Evolutionary conservation across 2,888 invertebrate genomes (phyloP), one percentile per base, ranked within the genome.

Genomic region (Andrena minutula): DNA sequence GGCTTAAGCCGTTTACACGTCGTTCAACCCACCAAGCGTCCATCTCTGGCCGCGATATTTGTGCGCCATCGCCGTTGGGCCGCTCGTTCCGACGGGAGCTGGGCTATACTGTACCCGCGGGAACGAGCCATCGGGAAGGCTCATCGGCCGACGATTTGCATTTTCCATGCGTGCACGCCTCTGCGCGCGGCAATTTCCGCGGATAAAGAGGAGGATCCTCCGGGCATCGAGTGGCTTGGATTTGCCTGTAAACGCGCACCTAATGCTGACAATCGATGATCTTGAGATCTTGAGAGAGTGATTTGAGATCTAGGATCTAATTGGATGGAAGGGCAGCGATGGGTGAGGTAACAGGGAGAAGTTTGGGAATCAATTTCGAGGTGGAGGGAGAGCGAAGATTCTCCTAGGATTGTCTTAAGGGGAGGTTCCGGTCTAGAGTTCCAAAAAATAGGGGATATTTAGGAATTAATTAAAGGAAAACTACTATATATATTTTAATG

Each of bases 1-100:
- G 84, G 87, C 87, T 89, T 89, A 88, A 87, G 89, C 87, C 87
- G 83, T 88, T 88, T 89, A 83, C 87, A 88, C 84, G 85, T 85
- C 85, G 86, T 79, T 81, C 76, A 60, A 64, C 56, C 78, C 65
- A 66, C 68, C 70, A 51, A 47, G 47, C 69, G 77, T 73, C 70
- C 82, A 56, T 76, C 82, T 51, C 20, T 12, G 65, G 64, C 20
- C 49, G 53, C 49, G 35, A 12, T 64, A 64, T 73, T 65, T 58
- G 53, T 28, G 65, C 41, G 28, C 26, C 53, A 35, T n/a, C 26
- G 12, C 6, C 26, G n/a, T 12, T 6, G 49, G 47, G 56, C 47
- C 20, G 51, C 63, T 26, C 63, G 60, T 75, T 73, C 51, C 61
- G 26, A 16, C 65, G 69, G 56, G 20, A 20, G 12, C 23, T 3